Percentiles rank a stretch among this genome's conserved stretches.
Conservation (phyloP, 2,888 invertebrate species). For the Molorchus minor region DNA sequence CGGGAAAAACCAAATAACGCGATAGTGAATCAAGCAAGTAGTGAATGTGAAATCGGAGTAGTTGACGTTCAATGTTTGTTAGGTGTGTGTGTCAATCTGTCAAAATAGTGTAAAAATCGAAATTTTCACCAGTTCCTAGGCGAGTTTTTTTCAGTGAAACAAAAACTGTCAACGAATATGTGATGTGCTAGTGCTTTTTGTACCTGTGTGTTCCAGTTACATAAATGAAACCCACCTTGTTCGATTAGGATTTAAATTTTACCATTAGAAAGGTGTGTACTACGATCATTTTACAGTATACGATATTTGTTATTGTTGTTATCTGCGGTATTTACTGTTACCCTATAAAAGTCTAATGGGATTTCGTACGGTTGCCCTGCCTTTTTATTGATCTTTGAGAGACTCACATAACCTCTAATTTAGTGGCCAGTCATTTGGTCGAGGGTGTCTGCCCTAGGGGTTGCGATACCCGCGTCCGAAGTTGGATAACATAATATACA, state of each 20-base stretch:
- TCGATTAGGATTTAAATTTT: too few species aligned
- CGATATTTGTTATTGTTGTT: slow-evolving; percentile 8
- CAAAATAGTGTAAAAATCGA: slow-evolving; percentile 42
- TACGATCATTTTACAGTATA: slow-evolving; percentile 7
- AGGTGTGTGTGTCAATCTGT: slow-evolving; percentile 50
- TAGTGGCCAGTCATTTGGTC: slow-evolving; percentile 10
- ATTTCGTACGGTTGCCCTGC: slow-evolving; percentile 29
- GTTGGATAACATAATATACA: too few species aligned
- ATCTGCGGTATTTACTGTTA: slow-evolving; percentile 7
- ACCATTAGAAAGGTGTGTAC: slow-evolving; percentile 32
- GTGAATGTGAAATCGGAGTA: slow-evolving; percentile 46
- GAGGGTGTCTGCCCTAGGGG: neutral
- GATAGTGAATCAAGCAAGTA: slow-evolving; percentile 38
- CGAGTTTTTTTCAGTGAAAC: slow-evolving; percentile 15
- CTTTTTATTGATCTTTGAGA: slow-evolving; percentile 39
- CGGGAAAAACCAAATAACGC: slow-evolving; percentile 21
- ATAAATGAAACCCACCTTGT: too few species aligned
- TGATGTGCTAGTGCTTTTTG: slow-evolving; percentile 33
- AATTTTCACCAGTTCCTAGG: slow-evolving; percentile 24
- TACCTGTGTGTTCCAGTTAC: slow-evolving; percentile 17
- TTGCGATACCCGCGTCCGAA: neutral
- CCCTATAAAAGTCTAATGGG: neutral
- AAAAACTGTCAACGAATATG: slow-evolving; percentile 13
- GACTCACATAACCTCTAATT: slow-evolving; percentile 34
- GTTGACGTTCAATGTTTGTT: slow-evolving; percentile 54